Conservation (phyloP, 2,797 vertebrate genomes). For the Chloroceryle amazona region DNA sequence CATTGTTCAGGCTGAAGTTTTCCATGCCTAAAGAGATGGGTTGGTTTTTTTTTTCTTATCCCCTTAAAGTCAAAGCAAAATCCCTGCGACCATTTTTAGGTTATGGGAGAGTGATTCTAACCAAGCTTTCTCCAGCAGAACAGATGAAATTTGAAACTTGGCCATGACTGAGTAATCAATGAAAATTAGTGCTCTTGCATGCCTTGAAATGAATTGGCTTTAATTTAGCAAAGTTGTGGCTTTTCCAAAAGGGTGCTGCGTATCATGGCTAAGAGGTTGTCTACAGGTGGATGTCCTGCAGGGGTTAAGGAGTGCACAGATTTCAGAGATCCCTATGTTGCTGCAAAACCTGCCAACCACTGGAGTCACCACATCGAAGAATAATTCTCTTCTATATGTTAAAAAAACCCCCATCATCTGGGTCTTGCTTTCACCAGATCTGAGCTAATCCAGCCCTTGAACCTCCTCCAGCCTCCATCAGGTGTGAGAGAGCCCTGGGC, state of each 20-base stretch:
- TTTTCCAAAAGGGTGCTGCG: not conserved
- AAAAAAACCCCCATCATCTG: not conserved
- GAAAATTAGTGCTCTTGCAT: slow-evolving; percentile 32
- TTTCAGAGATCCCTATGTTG: not conserved
- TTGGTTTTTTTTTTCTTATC: not conserved
- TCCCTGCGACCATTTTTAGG: slow-evolving; percentile 47
- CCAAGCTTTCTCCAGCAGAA: slow-evolving; percentile 57
- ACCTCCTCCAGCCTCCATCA: not conserved
- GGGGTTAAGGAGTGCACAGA: not conserved
- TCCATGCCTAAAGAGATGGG: slow-evolving; percentile 45
- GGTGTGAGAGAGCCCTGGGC: not conserved
- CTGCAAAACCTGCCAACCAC: not conserved
- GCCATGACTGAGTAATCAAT: slow-evolving; percentile 44
- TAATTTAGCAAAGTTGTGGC: not conserved
- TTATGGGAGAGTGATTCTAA: slow-evolving; percentile 67
- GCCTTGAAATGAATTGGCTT: slow-evolving; percentile 9
- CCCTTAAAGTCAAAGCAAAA: slow-evolving; percentile 35
- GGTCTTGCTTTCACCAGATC: not conserved
- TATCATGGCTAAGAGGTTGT: not conserved
- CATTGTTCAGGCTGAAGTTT: slow-evolving; percentile 58
- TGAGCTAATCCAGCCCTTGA: not conserved
- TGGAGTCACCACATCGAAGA: not conserved
- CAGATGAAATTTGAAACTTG: slow-evolving; percentile 50
- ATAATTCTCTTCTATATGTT: not conserved
- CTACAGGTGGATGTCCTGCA: not conserved